Evolutionary conservation across 2,888 invertebrate genomes (phyloP), one percentile per base, ranked within the genome.

Genomic region (Polyommatus iphigenia): DNA sequence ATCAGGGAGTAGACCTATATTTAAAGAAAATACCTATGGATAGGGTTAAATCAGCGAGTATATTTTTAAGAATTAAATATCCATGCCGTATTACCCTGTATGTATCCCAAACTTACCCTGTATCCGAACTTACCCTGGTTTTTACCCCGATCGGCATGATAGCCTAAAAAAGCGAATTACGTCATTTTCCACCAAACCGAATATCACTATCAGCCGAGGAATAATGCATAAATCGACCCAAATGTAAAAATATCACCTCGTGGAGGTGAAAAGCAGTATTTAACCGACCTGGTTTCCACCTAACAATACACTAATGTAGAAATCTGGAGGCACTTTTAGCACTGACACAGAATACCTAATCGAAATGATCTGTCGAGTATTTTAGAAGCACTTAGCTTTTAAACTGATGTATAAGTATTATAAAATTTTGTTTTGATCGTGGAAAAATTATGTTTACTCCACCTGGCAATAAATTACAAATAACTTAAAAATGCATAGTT

Each of bases 261-360:
- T 78, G 73, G 84, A 85, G 79, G 80, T 80, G 80, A 80, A 84
- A 78, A 82, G 82, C 80, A 80, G 84, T 85, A 85, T 84, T 83
- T 84, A 87, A 88, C 86, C 79, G 89, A 86, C 87, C 89, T 81
- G 83, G 84, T 85, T 90, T 86, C 81, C 78, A 78, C 82, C 84
- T 80, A 77, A 81, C 79, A 81, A 78, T 79, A 77, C 77, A 78
- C 84, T 85, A 85, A 85, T 86, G 84, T 83, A 83, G 80, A 81
- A 81, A 81, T 81, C 83, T 83, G 85, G 89, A 90, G 89, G 89
- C 87, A 83, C 85, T 85, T 87, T 85, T 85, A 85, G 83, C 82
- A 80, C 79, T 54, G 72, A 78, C 79, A 77, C 79, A 76, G 86
- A 85, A 81, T 87, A 85, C 81, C 81, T 81, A 81, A 79, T 80